Percentiles rank a stretch among this genome's conserved stretches.
Evolutionary conservation across 2,797 vertebrate genomes (phyloP).

Genomic region (Liparis tanakae): DNA sequence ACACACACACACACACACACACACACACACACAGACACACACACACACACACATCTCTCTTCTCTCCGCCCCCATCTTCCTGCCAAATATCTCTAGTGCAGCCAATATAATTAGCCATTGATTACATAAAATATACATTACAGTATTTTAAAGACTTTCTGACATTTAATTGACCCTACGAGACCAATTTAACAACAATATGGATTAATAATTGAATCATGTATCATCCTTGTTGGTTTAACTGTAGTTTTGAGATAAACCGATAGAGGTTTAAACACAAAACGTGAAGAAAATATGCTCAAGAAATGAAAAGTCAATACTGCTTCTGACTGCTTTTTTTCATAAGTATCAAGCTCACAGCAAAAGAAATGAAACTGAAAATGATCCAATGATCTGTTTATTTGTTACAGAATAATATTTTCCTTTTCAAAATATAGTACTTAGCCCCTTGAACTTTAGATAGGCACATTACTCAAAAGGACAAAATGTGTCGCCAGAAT

Average conservation of each 20-base stretch:
- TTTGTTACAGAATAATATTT: conserved; percentile 4
- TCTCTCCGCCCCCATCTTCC: conserved; percentile 20
- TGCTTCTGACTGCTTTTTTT: conserved; percentile 12
- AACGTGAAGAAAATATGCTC: conserved; percentile 4
- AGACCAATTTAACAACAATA: conserved; percentile 14
- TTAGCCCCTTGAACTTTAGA: conserved; percentile 23
- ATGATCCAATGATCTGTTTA: background rate
- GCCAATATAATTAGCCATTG: conserved; percentile 15
- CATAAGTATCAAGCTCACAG: background rate
- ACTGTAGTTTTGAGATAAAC: conserved; percentile 18
- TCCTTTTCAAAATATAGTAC: conserved; percentile 12
- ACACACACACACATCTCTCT: conserved; percentile 3
- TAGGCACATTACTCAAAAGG: conserved; percentile 40
- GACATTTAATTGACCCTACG: conserved; percentile 20
- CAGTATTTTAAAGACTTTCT: background rate
- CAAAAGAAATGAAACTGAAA: background rate
- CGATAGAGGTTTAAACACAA: conserved; percentile 20
- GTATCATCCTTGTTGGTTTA: conserved; percentile 1
- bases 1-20: conserved; percentile 3
- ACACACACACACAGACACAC: conserved; percentile 4
- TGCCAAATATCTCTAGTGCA: conserved; percentile 41
- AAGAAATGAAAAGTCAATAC: conserved; percentile 21
- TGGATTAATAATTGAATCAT: conserved; percentile 27
- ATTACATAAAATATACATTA: conserved; percentile 38
- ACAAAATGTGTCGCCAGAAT: conserved; percentile 37